Conservation (phyloP, 2,888 invertebrate species). For the Brachyopa scutellaris region DNA sequence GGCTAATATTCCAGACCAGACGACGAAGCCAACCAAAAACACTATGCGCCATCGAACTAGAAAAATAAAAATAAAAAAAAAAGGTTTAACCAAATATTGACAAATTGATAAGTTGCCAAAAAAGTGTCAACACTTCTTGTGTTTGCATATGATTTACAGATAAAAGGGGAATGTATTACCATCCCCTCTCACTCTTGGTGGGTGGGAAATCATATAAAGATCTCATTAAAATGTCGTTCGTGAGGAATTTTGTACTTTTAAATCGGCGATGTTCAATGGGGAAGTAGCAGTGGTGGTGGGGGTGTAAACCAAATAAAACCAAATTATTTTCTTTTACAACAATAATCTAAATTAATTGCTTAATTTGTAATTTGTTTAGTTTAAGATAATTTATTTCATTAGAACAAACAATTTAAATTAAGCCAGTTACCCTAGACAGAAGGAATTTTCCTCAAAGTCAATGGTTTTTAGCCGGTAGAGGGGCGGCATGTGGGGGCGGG, state of each 20-base stretch:
- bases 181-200: no score
- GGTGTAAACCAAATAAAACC: no score
- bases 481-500: no score
- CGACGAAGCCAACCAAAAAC: no score
- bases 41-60: background rate
- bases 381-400: background rate
- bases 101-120: slow-evolving; percentile 63
- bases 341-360: slow-evolving; percentile 37
- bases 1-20: slow-evolving; percentile 8
- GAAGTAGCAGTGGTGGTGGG: background rate
- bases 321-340: slow-evolving; percentile 15
- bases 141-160: slow-evolving; percentile 56
- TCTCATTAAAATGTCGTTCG: slow-evolving; percentile 39
- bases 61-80: background rate
- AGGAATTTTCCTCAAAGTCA: no score
- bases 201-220: slow-evolving; percentile 20
- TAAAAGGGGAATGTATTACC: slow-evolving; percentile 27
- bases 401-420: background rate
- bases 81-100: slow-evolving; percentile 55
- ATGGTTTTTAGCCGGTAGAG: no score
- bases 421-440: no score
- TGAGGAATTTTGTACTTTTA: background rate
- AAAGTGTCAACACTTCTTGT: slow-evolving; percentile 56
- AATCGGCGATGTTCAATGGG: background rate
- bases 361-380: slow-evolving; percentile 28